Percentiles rank a stretch among this genome's conserved stretches.
Evolutionary conservation across 2,888 invertebrate genomes (phyloP).

Genomic region (Ectobius pallidus): DNA sequence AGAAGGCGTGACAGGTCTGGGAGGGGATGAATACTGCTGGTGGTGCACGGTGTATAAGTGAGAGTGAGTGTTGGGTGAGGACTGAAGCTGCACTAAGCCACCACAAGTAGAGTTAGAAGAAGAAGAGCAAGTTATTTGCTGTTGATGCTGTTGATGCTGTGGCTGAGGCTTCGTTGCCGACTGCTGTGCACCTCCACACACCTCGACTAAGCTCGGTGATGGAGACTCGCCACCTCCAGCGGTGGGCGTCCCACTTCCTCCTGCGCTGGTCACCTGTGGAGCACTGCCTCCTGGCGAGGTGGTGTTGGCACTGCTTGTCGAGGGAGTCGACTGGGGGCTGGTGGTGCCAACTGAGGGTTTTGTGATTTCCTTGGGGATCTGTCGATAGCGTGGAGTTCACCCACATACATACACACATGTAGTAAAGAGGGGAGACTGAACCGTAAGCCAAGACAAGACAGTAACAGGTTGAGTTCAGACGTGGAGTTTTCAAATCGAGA

Average conservation of each 20-base stretch:
- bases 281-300: background rate
- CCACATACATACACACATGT: slow-evolving; percentile 41
- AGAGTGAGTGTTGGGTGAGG: slow-evolving; percentile 15
- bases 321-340: slow-evolving; percentile 46
- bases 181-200: slow-evolving; percentile 31
- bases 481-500: slow-evolving; percentile 14
- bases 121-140: slow-evolving; percentile 37
- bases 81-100: slow-evolving; percentile 24
- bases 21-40: slow-evolving; percentile 26
- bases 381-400: slow-evolving; percentile 52
- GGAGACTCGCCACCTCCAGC: slow-evolving; percentile 17
- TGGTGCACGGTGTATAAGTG: slow-evolving; percentile 51
- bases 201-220: slow-evolving; percentile 28
- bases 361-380: slow-evolving; percentile 65
- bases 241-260: background rate
- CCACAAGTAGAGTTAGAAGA: slow-evolving; percentile 36
- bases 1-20: slow-evolving; percentile 35
- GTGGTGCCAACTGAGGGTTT: slow-evolving; percentile 50
- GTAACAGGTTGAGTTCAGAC: slow-evolving; percentile 1
- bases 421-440: slow-evolving; percentile 14
- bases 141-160: slow-evolving; percentile 30
- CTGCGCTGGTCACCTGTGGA: background rate
- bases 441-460: slow-evolving; percentile 19
- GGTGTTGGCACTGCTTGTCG: slow-evolving; percentile 45
- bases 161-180: slow-evolving; percentile 23